A percentile compares a stretch with the other conserved stretches of the same genome.
Evolutionary conservation across 2,797 vertebrate genomes (phyloP).

Genomic region (Pseudomugil gertrudae): DNA sequence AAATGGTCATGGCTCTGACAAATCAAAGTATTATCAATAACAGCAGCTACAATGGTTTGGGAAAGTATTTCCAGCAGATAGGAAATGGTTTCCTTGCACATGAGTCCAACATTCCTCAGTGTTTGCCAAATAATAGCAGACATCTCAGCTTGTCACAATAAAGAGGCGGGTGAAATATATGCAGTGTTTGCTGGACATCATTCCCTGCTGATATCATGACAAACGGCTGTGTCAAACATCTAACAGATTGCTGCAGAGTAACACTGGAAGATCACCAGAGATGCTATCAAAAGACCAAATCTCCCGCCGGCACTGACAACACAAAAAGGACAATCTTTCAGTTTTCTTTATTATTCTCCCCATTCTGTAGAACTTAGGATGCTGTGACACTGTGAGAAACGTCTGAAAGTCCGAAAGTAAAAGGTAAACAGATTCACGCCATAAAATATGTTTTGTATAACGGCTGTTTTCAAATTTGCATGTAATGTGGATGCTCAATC

Average conservation of each 20-base stretch:
- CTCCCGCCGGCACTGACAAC: constrained; percentile 27
- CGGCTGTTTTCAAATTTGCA: constrained; percentile 9
- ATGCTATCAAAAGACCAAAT: constrained; percentile 42
- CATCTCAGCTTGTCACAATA: constrained; percentile 48
- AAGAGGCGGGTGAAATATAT: constrained; percentile 44
- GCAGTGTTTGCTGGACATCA: constrained; percentile 38
- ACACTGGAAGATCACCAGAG: constrained; percentile 38
- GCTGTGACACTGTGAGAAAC: constrained; percentile 49
- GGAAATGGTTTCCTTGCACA: constrained; percentile 38
- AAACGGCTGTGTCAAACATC: constrained; percentile 48
- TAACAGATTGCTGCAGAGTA: constrained; percentile 26
- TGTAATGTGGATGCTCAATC: constrained; percentile 5
- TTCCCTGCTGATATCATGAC: constrained; percentile 46
- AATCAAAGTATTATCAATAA: background rate
- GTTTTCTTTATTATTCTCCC: constrained; percentile 26
- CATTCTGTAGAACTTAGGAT: constrained; percentile 22
- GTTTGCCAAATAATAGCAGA: constrained; percentile 56
- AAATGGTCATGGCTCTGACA: background rate
- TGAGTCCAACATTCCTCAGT: constrained; percentile 41
- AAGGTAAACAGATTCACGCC: constrained; percentile 5
- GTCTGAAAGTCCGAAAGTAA: constrained; percentile 27
- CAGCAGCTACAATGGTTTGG: constrained; percentile 6
- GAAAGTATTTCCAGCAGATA: constrained; percentile 24
- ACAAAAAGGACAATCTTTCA: constrained; percentile 38
- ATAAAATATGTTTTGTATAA: constrained; percentile 40